Percentiles rank a stretch among this genome's conserved stretches.
Conservation (phyloP, 64 coral and sea anemone species). For the Orbicella faveolata region DNA sequence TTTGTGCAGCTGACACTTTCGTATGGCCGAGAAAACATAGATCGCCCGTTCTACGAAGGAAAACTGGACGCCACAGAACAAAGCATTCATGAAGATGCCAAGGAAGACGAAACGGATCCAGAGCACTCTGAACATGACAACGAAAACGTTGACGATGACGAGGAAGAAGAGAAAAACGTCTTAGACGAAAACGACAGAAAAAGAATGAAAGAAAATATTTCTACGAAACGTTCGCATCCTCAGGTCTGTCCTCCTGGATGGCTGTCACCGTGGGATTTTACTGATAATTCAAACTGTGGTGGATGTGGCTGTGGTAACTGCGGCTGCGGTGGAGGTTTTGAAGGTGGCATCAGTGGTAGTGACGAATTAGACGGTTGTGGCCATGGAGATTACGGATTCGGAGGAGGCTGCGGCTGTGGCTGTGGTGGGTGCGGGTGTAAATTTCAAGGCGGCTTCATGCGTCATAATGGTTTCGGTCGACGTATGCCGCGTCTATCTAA, state of each 20-base stretch:
- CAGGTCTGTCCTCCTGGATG: background rate
- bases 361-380: background rate
- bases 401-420: conserved; percentile 2
- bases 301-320: background rate
- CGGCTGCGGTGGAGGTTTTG: background rate
- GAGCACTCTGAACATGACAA: background rate
- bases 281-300: background rate
- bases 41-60: background rate
- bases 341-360: background rate
- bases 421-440: background rate
- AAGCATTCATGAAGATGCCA: background rate
- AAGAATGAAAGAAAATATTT: background rate
- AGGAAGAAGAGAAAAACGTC: background rate
- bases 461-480: background rate
- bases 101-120: background rate
- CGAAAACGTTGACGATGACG: no score
- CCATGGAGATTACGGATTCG: background rate
- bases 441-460: background rate
- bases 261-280: background rate
- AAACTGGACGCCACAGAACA: background rate
- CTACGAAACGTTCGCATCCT: background rate
- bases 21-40: background rate
- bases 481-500: background rate
- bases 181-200: background rate
- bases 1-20: background rate